Evolutionary conservation across 1,140 invertebrate genomes (phyloP), one percentile per base, ranked within the genome.

Genomic region (Drosophila orena): DNA sequence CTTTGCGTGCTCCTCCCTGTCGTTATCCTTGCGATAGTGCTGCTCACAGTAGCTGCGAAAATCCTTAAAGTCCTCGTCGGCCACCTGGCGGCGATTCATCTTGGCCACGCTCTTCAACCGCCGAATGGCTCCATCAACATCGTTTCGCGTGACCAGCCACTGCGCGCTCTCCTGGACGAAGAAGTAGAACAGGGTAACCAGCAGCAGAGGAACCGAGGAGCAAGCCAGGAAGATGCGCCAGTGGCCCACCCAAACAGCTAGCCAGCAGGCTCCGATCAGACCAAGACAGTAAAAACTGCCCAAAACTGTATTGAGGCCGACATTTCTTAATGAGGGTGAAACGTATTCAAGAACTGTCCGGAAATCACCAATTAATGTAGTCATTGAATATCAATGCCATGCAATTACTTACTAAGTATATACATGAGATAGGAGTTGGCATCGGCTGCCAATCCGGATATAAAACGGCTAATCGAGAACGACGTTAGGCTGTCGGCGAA

Each of bases 361-460:
- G 24, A 34, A n/a, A 11, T 24, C 27, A 15, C 2, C 30, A 43
- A 38, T 35, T n/a, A 7, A 54, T 10, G 22, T 35, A 56, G 34
- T 24, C 57, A 4, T 3, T 44, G 14, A 11, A 49, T 43, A 17
- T 8, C 8, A 17, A 14, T 4, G 38, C 17, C 15, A 3, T 11
- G 7, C 7, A 8, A 7, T 2, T 30, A 71, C 90, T 92, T 86
- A 94, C 94, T 92, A 30, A 94, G 92, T 61, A 95, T 94, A 61
- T 94, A 94, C 93, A 94, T 94, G 92, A 94, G 93, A 56, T 94
- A 93, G 58, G 94, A 94, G 81, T 94, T 94, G 24, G 92, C 93
- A 81, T 94, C 94, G 44, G 94, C 94, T 2, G 94, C 94, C 42
- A 93, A 79, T 7, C 94, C 94, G 4, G 94, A 94, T 7, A 94